A percentile compares a stretch with the other conserved stretches of the same genome.
phyloP scores from a whole-genome alignment of 2,113 vertebrate species.

The Odontophorus gujanensis region DNA sequence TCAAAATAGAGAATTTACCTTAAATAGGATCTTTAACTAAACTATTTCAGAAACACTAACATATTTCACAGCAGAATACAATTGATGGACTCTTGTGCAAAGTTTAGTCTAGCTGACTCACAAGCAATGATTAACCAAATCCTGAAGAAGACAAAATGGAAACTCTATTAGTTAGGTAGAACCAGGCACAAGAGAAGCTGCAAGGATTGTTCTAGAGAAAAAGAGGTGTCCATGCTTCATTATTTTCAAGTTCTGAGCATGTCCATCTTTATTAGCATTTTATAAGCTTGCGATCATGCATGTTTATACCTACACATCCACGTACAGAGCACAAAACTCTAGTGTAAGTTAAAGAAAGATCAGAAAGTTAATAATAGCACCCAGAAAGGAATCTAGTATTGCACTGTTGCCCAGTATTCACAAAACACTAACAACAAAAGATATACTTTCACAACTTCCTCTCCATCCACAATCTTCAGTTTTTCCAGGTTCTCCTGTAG shows the following conservation, averaged over 20 bases:
- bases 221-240: background rate
- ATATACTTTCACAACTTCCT: slow-evolving; percentile 95
- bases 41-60: background rate
- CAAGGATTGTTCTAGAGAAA: background rate
- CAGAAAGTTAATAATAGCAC: background rate
- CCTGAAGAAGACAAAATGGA: background rate
- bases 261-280: background rate
- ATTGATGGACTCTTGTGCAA: background rate
- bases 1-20: background rate
- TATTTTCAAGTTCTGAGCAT: background rate
- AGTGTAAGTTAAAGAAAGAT: background rate
- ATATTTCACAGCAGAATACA: background rate
- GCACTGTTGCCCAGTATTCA: background rate
- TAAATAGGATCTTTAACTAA: background rate
- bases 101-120: background rate
- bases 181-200: background rate
- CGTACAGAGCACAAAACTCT: background rate
- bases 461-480: slow-evolving; percentile 95
- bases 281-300: background rate
- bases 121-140: background rate
- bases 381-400: background rate
- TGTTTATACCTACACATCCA: no score
- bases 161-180: background rate
- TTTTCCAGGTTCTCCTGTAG: slow-evolving; percentile 94
- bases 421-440: background rate